Evolutionary conservation across 2,113 vertebrate species (phyloP).

Genomic region (Lycaon pictus): DNA sequence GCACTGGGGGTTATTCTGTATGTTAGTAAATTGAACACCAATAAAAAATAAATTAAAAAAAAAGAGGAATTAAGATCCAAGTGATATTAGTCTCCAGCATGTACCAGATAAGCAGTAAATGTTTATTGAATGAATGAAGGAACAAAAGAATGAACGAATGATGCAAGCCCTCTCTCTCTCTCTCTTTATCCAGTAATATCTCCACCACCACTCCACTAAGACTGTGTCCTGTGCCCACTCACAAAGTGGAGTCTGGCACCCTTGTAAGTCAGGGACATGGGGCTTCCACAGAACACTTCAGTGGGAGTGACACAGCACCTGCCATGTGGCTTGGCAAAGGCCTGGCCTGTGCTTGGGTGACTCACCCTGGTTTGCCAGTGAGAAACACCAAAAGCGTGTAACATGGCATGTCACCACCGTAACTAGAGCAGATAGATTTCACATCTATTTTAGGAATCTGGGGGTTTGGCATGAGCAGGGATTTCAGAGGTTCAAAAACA

Average conservation of each 20-base stretch:
- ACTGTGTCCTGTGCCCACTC: not conserved
- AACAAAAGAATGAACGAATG: not conserved
- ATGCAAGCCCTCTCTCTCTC: not conserved
- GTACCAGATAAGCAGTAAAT: not conserved
- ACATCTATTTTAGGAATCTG: constrained; percentile 70
- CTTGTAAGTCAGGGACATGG: not conserved
- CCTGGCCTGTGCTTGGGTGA: not conserved
- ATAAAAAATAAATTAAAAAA: too few relatives aligned
- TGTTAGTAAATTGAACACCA: too few relatives aligned
- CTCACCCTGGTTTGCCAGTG: constrained; percentile 3
- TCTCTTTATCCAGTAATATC: not conserved
- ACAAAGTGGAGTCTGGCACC: not conserved
- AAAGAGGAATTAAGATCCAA: not conserved
- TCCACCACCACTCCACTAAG: not conserved
- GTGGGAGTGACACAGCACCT: not conserved
- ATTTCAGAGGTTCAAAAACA: constrained; percentile 53
- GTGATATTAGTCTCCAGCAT: not conserved
- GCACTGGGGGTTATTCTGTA: too few relatives aligned
- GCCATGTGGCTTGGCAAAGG: not conserved
- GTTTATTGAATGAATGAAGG: not conserved
- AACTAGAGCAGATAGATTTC: constrained; percentile 45
- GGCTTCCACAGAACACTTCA: not conserved
- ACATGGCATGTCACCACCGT: not conserved
- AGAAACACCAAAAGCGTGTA: not conserved
- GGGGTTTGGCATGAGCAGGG: constrained; percentile 24